These are phyloP conservation scores for Microcebus griseorufus DNA, from an alignment of 2,113 vertebrate species.

Conservation along the genomic window DNA sequence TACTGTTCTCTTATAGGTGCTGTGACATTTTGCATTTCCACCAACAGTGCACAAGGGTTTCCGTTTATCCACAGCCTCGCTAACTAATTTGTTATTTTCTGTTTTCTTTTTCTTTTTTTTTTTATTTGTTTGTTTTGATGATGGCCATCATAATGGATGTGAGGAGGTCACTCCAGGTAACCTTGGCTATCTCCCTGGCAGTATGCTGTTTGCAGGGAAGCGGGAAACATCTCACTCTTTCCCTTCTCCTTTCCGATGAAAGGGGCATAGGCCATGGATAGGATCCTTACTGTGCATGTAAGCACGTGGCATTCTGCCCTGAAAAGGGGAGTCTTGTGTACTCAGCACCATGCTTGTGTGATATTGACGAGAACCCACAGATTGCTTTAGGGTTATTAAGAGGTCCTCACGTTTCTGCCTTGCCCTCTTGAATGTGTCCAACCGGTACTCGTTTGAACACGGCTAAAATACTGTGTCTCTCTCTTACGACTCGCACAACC, in stretches of 20 bases:
- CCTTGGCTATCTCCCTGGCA: neutral
- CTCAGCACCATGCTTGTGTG: neutral
- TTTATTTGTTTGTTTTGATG: neutral
- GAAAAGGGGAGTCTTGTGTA: neutral
- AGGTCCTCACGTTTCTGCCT: neutral
- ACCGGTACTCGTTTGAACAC: neutral
- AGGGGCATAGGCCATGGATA: neutral
- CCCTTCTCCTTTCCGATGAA: neutral
- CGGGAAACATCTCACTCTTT: neutral
- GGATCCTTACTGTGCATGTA: neutral
- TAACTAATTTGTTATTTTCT: neutral
- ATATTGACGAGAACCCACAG: neutral
- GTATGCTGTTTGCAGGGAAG: neutral
- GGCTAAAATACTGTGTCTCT: conserved; percentile 63
- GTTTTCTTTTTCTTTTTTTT: neutral
- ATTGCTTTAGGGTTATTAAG: neutral
- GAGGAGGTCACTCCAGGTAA: neutral
- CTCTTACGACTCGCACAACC: conserved; percentile 48
- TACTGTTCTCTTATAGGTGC: neutral
- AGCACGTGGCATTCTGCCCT: conserved; percentile 55
- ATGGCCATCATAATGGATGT: neutral
- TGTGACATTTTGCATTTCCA: neutral
- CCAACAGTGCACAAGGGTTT: rapidly evolving
- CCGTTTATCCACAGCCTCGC: neutral
- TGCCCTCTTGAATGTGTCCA: neutral